Evolutionary conservation across 1,140 invertebrate genomes (phyloP).

Genomic region (Bombus sibiricus): DNA sequence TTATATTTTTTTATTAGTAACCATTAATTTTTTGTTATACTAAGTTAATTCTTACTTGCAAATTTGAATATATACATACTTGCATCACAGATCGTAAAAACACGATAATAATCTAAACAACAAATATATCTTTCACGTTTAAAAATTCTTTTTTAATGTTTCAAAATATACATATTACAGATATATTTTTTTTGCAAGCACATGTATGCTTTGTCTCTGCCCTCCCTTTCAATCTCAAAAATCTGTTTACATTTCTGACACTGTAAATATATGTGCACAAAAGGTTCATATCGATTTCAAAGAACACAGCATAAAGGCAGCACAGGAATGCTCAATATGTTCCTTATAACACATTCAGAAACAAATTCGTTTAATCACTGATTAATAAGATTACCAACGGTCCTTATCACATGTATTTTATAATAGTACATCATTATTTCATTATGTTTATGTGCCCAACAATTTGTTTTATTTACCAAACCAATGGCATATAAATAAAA

Average conservation of each 20-base stretch:
- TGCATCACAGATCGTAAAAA: constrained; percentile 44
- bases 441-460: constrained; percentile 4
- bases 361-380: constrained; percentile 56
- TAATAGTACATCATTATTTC: constrained; percentile 6
- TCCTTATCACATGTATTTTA: constrained; percentile 21
- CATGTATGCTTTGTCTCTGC: neutral
- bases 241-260: constrained; percentile 19
- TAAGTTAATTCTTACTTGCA: constrained; percentile 27
- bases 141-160: constrained; percentile 32
- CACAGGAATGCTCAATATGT: constrained; percentile 74
- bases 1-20: constrained; percentile 49
- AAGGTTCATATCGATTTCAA: constrained; percentile 40
- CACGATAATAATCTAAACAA: constrained; percentile 35
- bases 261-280: constrained; percentile 31
- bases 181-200: constrained; percentile 8
- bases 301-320: constrained; percentile 73
- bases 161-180: constrained; percentile 33
- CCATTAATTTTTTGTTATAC: neutral
- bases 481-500: constrained; percentile 26
- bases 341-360: constrained; percentile 48
- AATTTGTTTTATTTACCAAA: constrained; percentile 10
- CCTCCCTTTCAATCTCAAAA: neutral
- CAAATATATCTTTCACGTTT: constrained; percentile 16
- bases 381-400: constrained; percentile 29
- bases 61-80: constrained; percentile 39